Percentiles rank a stretch among this genome's conserved stretches.
These are phyloP conservation scores for Amiota minor DNA, from an alignment of 2,888 invertebrate genomes.

Conservation along the genomic window DNA sequence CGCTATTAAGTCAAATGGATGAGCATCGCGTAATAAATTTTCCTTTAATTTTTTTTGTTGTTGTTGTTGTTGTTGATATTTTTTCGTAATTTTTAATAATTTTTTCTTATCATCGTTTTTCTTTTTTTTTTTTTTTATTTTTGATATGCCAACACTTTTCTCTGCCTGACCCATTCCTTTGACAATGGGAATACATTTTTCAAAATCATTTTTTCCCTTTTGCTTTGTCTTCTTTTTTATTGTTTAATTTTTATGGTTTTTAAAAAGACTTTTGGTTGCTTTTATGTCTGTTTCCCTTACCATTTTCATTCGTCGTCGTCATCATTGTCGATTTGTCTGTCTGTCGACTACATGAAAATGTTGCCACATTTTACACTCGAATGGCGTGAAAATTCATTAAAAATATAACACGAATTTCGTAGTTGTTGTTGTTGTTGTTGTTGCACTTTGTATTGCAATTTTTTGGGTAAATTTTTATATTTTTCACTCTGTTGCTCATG, in stretches of 20 bases:
- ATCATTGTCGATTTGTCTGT: neutral
- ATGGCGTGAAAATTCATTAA: constrained; percentile 72
- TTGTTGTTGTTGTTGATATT: constrained; percentile 31
- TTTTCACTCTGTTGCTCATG: constrained; percentile 31
- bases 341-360: constrained; percentile 45
- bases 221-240: constrained; percentile 22
- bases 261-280: constrained; percentile 47
- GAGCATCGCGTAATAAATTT: constrained; percentile 69
- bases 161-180: neutral
- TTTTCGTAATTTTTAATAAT: constrained; percentile 53
- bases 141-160: constrained; percentile 50
- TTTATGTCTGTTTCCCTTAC: neutral
- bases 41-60: constrained; percentile 42
- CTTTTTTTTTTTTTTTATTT: constrained; percentile 48
- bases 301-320: no score
- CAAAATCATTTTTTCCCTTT: constrained; percentile 35
- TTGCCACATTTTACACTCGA: constrained; percentile 71
- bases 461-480: constrained; percentile 33
- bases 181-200: neutral
- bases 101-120: constrained; percentile 30
- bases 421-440: constrained; percentile 33
- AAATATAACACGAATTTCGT: constrained; percentile 32
- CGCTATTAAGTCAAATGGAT: constrained; percentile 72
- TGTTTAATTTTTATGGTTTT: constrained; percentile 51
- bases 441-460: constrained; percentile 30